Evolutionary conservation across 37 sponge, comb jelly and placozoan genomes (phyloP), one percentile per base, ranked within the genome.

Genomic region (Oscarella lobularis): DNA sequence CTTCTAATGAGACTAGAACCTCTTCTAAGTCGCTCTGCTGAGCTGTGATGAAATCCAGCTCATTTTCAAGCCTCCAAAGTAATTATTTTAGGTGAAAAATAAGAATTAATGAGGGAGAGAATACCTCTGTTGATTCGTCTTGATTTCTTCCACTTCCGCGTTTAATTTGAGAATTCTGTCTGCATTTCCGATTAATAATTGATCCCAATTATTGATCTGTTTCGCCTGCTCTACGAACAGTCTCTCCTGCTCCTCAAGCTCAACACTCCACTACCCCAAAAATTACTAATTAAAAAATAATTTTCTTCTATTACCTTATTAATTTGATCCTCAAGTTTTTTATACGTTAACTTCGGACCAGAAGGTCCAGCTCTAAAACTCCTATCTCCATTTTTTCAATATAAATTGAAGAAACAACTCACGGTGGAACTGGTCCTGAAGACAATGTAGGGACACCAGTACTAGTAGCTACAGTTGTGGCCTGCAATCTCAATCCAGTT

Each of bases 251-350:
- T 88, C 85, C 67, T 86, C 86, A 72, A 98, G 74, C 39, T 98
- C 99, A 0, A 73, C 20, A 38, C 89, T 94, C 99, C 99, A 98
- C 91, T 93, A n/a, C n/a, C n/a, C n/a, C n/a, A n/a, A n/a, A n/a
- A n/a, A n/a, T 3, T 32, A 68, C 2, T 1, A 39, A 20, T 34
- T 66, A 6, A 37, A 38, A n/a, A 76, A 3, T 39, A 39, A 27
- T 68, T n/a, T 39, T 41, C 36, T 2, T 1, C 35, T 27, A 55
- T 33, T 66, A 92, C 92, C 83, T 82, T 84, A 66, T 88, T 84
- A 27, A 98, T 81, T 37, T 88, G 82, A 5, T 88, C 82, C 73
- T 98, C 95, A 36, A 98, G 89, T 78, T 98, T 84, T 55, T 83
- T 89, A 73, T 85, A 92, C 2, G 92, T 95, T 67, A 89, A 90